These are phyloP conservation scores for Serilophus lunatus DNA, from an alignment of 2,113 vertebrate genomes.

Conservation along the genomic window DNA sequence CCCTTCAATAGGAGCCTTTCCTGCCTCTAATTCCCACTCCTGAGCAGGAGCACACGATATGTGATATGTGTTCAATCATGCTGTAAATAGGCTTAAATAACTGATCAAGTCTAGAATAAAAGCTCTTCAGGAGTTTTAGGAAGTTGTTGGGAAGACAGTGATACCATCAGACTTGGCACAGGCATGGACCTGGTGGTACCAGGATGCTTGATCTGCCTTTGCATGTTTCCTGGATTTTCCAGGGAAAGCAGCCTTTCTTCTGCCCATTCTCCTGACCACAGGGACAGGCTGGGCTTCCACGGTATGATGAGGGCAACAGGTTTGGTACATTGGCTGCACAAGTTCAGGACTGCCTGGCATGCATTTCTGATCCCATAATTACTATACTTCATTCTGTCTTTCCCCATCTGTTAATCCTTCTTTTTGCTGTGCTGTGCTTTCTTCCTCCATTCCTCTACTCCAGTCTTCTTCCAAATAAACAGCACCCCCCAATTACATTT, in stretches of 20 bases:
- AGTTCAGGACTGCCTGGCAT: background rate
- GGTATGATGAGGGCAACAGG: background rate
- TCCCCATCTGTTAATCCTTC: background rate
- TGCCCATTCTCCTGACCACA: rapidly evolving
- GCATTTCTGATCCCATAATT: background rate
- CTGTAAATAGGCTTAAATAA: background rate
- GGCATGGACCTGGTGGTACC: rapidly evolving
- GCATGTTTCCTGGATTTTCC: background rate
- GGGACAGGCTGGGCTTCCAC: background rate
- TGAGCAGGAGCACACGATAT: background rate
- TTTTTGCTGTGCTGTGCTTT: background rate
- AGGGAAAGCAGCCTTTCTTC: background rate
- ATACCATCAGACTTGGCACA: background rate
- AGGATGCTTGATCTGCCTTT: background rate
- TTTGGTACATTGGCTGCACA: background rate
- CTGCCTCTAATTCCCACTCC: background rate
- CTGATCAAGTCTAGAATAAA: background rate
- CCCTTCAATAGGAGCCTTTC: background rate
- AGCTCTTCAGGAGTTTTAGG: background rate
- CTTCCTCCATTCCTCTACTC: background rate
- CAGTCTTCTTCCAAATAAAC: background rate
- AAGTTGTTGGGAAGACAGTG: background rate
- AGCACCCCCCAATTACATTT: background rate
- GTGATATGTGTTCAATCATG: no score
- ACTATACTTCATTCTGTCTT: background rate